phyloP scores from a whole-genome alignment of 2,113 vertebrate species.

The Bettongia penicillata region DNA sequence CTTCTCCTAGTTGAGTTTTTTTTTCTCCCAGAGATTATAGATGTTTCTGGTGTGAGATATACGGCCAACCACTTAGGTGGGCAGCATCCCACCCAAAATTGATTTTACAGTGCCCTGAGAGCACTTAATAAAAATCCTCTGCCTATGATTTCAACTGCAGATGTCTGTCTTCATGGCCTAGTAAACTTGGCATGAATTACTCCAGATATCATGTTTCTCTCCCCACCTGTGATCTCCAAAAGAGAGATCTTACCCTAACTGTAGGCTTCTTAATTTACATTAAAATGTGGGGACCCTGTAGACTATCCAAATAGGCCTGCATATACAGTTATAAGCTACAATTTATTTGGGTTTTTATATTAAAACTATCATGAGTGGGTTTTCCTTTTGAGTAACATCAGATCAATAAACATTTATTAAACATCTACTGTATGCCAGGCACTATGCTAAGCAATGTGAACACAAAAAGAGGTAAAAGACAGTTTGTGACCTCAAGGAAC shows the following conservation, averaged over 20 bases:
- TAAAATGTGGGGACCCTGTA: background rate
- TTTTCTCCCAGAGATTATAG: background rate
- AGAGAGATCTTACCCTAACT: constrained; percentile 19
- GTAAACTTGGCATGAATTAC: background rate
- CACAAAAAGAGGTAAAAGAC: background rate
- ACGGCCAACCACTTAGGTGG: background rate
- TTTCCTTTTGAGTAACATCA: background rate
- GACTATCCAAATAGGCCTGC: constrained; percentile 28
- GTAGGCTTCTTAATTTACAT: constrained; percentile 7
- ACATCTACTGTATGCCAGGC: background rate
- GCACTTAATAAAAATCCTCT: constrained; percentile 25
- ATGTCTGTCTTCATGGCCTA: constrained; percentile 2
- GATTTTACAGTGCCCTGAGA: background rate
- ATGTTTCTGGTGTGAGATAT: background rate
- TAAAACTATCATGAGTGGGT: constrained; percentile 45
- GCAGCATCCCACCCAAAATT: background rate
- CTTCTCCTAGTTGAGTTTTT: background rate
- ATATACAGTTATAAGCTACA: background rate
- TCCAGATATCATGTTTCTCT: background rate
- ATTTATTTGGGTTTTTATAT: constrained; percentile 20
- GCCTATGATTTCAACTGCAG: constrained; percentile 9
- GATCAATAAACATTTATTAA: background rate
- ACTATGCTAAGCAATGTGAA: background rate
- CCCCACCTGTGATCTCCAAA: background rate
- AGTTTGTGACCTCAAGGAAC: background rate